Evolutionary conservation across 2,113 vertebrate genomes (phyloP).

Genomic region (Puffinus mauretanicus): DNA sequence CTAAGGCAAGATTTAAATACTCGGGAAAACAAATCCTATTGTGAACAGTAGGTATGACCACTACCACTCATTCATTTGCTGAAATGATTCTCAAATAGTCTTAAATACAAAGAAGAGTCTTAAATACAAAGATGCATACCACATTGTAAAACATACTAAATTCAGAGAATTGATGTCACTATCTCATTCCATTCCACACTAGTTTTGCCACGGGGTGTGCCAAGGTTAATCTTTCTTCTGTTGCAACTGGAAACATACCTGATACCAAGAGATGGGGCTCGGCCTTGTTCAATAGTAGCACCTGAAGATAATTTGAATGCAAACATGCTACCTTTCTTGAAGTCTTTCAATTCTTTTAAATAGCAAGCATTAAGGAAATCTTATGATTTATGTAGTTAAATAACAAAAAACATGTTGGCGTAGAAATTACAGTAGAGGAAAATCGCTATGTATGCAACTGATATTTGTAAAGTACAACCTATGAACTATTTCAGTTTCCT

Average conservation of each 20-base stretch:
- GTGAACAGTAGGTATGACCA: not conserved
- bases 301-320: not conserved
- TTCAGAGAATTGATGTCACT: not conserved
- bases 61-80: not conserved
- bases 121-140: not conserved
- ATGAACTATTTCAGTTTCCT: not conserved
- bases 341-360: not conserved
- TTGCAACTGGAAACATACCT: not conserved
- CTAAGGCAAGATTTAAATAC: not conserved
- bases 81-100: not conserved
- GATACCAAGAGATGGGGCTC: not conserved
- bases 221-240: not conserved
- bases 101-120: not conserved
- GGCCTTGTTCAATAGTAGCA: not conserved
- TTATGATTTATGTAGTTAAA: not conserved
- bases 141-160: not conserved
- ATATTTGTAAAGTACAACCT: not conserved
- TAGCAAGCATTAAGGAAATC: not conserved
- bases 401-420: not conserved
- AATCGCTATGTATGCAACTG: not conserved
- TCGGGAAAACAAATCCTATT: not conserved
- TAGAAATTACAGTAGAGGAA: not conserved
- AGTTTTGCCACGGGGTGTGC: not conserved
- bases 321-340: not conserved
- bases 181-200: not conserved